Conservation (phyloP, 2,888 invertebrate species). For the Drosophila nr. medialis region DNA sequence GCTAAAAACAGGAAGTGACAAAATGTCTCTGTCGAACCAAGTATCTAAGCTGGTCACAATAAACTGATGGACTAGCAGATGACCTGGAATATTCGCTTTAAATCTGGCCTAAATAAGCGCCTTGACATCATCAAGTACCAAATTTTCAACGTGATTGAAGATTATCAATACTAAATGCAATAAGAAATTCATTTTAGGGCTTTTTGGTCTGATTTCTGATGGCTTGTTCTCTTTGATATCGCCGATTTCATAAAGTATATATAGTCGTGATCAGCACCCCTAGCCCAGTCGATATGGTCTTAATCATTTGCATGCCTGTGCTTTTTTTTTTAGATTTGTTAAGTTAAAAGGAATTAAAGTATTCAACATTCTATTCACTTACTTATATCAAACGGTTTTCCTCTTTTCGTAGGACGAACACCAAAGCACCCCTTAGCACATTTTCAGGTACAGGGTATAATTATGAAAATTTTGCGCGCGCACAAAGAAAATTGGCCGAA, state of each 20-base stretch:
- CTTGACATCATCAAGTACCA: not conserved
- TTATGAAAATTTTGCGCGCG: conserved; percentile 65
- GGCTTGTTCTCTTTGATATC: not conserved
- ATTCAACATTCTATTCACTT: not conserved
- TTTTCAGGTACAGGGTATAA: conserved; percentile 22
- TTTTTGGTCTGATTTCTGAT: not conserved
- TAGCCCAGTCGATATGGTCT: not conserved
- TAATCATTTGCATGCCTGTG: too few relatives aligned
- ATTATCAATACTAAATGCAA: not conserved
- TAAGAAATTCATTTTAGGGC: not conserved
- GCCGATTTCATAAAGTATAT: not conserved
- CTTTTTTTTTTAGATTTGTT: too few relatives aligned
- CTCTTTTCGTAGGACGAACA: too few relatives aligned
- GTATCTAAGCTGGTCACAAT: not conserved
- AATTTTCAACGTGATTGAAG: not conserved
- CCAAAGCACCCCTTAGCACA: not conserved
- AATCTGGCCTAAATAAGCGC: not conserved
- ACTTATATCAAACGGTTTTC: not conserved
- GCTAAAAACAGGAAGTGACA: conserved; percentile 60
- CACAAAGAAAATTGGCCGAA: conserved; percentile 63
- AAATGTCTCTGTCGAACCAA: conserved; percentile 54
- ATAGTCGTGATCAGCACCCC: not conserved
- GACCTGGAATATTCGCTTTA: conserved; percentile 3
- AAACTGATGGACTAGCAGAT: conserved; percentile 7
- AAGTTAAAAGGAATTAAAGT: too few relatives aligned